Percentiles rank a stretch among this genome's conserved stretches.
These are phyloP conservation scores for Sabellastarte sp. DNA, from an alignment of 2,888 invertebrate genomes.

Conservation along the genomic window DNA sequence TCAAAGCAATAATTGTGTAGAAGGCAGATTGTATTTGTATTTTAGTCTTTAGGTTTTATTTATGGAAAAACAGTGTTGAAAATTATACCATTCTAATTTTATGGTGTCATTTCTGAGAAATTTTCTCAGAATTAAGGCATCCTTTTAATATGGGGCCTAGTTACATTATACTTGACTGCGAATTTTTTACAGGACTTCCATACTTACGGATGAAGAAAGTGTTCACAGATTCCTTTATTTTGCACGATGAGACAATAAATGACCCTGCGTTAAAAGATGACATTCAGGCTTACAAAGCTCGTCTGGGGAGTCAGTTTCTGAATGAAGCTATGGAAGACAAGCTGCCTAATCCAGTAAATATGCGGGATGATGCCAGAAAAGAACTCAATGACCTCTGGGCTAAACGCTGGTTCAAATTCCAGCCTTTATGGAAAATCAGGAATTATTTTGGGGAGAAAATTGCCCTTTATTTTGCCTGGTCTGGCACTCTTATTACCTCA, in stretches of 20 bases:
- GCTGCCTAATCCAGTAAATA: background rate
- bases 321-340: background rate
- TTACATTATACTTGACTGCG: too few species aligned
- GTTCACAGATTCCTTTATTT: slow-evolving; percentile 54
- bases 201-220: slow-evolving; percentile 56
- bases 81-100: too few species aligned
- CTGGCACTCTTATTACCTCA: slow-evolving; percentile 56
- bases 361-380: background rate
- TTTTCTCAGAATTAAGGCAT: too few species aligned
- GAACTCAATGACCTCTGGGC: background rate
- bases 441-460: slow-evolving; percentile 62
- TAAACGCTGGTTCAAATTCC: slow-evolving; percentile 39
- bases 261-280: slow-evolving; percentile 33
- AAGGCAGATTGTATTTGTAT: too few species aligned
- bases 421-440: slow-evolving; percentile 58
- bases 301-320: slow-evolving; percentile 6
- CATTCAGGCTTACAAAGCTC: slow-evolving; percentile 14
- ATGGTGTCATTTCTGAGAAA: too few species aligned
- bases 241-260: slow-evolving; percentile 56
- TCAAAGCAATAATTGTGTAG: too few species aligned
- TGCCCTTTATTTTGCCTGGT: slow-evolving; percentile 62
- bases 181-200: slow-evolving; percentile 52
- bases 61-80: too few species aligned
- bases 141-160: too few species aligned
- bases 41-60: too few species aligned